Percentiles rank a stretch among this genome's conserved stretches.
Evolutionary conservation across 2,113 vertebrate genomes (phyloP).

Genomic region (Hemichromis elongatus): DNA sequence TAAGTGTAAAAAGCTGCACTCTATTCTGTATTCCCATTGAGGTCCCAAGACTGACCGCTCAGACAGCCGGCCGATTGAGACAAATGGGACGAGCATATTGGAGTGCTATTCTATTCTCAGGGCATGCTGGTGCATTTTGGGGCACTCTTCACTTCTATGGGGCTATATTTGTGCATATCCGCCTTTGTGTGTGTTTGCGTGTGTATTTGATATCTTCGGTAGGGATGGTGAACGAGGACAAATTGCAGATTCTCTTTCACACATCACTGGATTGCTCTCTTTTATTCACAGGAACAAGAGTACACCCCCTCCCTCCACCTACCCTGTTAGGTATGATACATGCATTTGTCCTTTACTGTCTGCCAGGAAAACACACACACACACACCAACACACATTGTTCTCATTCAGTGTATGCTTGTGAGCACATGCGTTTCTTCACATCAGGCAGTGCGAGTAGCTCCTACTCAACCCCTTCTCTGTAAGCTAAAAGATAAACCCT

Average conservation of each 20-base stretch:
- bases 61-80: conserved; percentile 63
- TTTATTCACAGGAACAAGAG: conserved; percentile 40
- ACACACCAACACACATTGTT: conserved; percentile 5
- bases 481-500: conserved; percentile 2
- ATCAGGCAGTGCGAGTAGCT: not conserved
- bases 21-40: conserved; percentile 60
- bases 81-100: conserved; percentile 59
- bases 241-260: conserved; percentile 57
- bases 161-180: not conserved
- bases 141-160: conserved; percentile 11
- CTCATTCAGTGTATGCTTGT: not conserved
- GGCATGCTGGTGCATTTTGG: conserved; percentile 42
- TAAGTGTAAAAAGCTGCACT: conserved; percentile 64
- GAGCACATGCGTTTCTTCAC: not conserved
- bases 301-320: not conserved
- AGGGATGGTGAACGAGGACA: conserved; percentile 34
- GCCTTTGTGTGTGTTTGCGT: not conserved
- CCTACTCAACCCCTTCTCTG: conserved; percentile 3
- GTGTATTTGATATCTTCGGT: conserved; percentile 28
- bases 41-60: conserved; percentile 55
- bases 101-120: conserved; percentile 44
- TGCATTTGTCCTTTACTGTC: conserved; percentile 60
- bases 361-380: not conserved
- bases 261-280: conserved; percentile 48
- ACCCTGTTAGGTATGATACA: conserved; percentile 42